Conservation (phyloP, 2,888 invertebrate species). For the Tupiocoris notatus region DNA sequence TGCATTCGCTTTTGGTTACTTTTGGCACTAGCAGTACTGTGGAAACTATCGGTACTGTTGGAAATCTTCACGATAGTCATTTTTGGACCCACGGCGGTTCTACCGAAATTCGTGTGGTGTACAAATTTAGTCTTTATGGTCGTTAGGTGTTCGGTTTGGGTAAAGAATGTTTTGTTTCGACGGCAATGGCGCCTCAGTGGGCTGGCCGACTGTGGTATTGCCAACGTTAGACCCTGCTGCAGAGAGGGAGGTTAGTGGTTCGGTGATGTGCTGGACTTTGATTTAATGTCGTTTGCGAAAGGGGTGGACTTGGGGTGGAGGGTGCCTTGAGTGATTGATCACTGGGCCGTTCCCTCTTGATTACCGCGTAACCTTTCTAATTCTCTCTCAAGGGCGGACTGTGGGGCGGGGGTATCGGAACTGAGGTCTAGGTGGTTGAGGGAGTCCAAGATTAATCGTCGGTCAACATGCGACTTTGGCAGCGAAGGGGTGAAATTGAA, state of each 20-base stretch:
- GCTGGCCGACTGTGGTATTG: no score
- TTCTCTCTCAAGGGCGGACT: conserved; percentile 15
- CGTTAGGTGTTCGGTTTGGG: not conserved
- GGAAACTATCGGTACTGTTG: no score
- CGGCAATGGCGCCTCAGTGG: not conserved
- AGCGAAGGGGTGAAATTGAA: not conserved
- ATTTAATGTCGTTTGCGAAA: conserved; percentile 19
- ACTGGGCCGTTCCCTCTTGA: conserved; percentile 34
- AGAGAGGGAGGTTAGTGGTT: not conserved
- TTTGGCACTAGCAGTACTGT: no score
- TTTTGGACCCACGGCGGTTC: no score
- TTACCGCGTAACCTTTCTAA: conserved; percentile 39
- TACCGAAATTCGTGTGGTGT: no score
- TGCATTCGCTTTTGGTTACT: no score
- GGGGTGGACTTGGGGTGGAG: not conserved
- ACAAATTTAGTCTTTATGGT: not conserved
- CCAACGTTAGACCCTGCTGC: no score
- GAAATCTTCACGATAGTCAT: no score
- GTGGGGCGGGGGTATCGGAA: not conserved
- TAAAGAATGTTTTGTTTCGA: not conserved
- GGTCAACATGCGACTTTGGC: conserved; percentile 26
- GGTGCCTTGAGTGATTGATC: conserved; percentile 18
- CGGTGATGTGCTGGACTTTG: conserved; percentile 7
- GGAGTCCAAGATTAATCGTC: conserved; percentile 26
- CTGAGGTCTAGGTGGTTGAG: not conserved